Conservation (phyloP, 2,113 vertebrate species). For the Ochotona curzoniae region DNA sequence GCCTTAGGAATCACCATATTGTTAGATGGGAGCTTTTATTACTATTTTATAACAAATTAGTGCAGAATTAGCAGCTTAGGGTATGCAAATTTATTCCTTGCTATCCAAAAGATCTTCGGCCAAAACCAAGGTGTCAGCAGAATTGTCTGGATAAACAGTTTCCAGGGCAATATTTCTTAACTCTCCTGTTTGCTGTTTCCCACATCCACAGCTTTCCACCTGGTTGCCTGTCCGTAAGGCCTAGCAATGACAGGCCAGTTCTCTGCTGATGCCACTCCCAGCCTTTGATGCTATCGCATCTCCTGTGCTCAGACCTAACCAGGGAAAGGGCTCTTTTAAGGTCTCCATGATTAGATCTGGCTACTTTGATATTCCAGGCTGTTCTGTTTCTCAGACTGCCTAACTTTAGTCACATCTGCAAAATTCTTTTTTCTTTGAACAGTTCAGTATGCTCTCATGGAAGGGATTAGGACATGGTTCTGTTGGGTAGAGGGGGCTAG, state of each 20-base stretch:
- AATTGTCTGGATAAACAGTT: not conserved
- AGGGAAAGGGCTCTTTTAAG: not conserved
- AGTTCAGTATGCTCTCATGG: not conserved
- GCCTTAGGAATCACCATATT: not conserved
- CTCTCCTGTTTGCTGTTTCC: not conserved
- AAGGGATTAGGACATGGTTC: not conserved
- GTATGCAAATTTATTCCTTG: not conserved
- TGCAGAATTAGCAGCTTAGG: not conserved
- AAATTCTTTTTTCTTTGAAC: not conserved
- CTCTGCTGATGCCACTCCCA: not conserved
- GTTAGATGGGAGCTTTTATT: not conserved
- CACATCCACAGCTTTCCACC: not conserved
- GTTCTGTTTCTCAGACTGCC: not conserved
- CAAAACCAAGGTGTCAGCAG: not conserved
- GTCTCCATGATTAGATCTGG: not conserved
- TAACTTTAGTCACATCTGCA: not conserved
- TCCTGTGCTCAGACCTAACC: not conserved
- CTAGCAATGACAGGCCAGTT: not conserved
- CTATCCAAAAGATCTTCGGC: not conserved
- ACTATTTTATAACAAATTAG: not conserved
- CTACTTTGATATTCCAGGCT: not conserved
- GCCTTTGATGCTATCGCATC: not conserved
- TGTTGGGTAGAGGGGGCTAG: not conserved
- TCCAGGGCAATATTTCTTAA: not conserved
- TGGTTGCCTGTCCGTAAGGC: not conserved